Evolutionary conservation across 2,888 invertebrate genomes (phyloP), one percentile per base, ranked within the genome.

Genomic region (Mesoligia furuncula): DNA sequence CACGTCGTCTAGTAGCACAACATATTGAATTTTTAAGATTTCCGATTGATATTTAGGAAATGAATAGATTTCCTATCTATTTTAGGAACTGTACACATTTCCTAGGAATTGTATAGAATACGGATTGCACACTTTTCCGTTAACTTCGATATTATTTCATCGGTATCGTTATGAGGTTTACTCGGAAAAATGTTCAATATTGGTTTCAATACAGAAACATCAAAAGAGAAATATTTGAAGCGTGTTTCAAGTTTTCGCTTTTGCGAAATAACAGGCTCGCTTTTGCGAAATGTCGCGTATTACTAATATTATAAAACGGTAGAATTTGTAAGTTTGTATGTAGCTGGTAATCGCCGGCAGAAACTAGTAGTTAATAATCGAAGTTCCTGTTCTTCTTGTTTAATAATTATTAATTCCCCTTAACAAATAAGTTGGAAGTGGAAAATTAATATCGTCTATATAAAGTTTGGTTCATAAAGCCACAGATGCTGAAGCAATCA

Each of bases 401-500:
- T 13, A 39, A 7, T 62, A n/a, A n/a, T 9, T 8, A 48, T 48
- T 48, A 31, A 48, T 31, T 67, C 24, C 8, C 24, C 48, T 51
- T 36, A 11, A 24, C 3, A 17, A 36, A 3, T 54, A 36, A 7
- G 3, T 68, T 68, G 6, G 11, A 48, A 59, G 15, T 48, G 9
- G 20, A 13, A 62, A 71, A 71, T 42, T 71, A 77, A 81, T 73
- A 73, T 42, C 15, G 6, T 51, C 4, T 15, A 3, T 2, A 24
- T 13, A 51, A 78, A 65, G 15, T 73, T 72, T 36, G 13, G 66
- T 8, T 17, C 20, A 77, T 77, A 66, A 79, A 64, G 42, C 39
- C 73, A 45, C 81, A 83, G 65, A 69, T 77, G 78, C 69, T 66
- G 61, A 61, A n/a, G 57, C 74, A 70, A 87, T 83, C 68, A 83